Evolutionary conservation across 1,140 invertebrate genomes (phyloP).

Genomic region (Drosophila sturtevanti): DNA sequence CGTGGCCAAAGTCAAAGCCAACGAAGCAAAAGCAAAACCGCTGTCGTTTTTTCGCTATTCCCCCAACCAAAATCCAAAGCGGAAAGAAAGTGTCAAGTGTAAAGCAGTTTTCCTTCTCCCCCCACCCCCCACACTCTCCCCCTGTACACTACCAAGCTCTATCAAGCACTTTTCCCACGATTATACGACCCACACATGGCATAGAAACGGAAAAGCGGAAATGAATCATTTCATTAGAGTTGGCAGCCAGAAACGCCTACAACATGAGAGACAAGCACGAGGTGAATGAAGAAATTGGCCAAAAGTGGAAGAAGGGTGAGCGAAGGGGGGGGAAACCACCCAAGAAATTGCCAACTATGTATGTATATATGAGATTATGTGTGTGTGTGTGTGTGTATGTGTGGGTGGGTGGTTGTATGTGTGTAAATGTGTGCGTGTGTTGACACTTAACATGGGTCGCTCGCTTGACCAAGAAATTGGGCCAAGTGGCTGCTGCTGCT

Average conservation of each 20-base stretch:
- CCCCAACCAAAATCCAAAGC: slow-evolving; percentile 48
- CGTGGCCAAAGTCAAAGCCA: slow-evolving; percentile 69
- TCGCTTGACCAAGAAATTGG: slow-evolving; percentile 31
- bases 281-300: not conserved
- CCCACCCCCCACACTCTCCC: slow-evolving; percentile 5
- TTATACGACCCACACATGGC: slow-evolving; percentile 3
- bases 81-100: slow-evolving; percentile 76
- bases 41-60: slow-evolving; percentile 10
- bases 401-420: not conserved
- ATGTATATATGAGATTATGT: slow-evolving; percentile 53
- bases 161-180: too few relatives aligned
- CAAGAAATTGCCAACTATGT: slow-evolving; percentile 60
- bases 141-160: slow-evolving; percentile 3
- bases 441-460: slow-evolving; percentile 77
- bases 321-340: slow-evolving; percentile 28
- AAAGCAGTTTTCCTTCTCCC: slow-evolving; percentile 24
- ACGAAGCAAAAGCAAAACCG: slow-evolving; percentile 59
- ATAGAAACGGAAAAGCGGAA: slow-evolving; percentile 70
- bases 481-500: not conserved
- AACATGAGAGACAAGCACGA: slow-evolving; percentile 68
- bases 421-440: slow-evolving; percentile 56
- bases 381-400: slow-evolving; percentile 61
- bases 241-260: slow-evolving; percentile 68
- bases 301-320: not conserved
- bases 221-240: slow-evolving; percentile 81